Evolutionary conservation across 53 echinoderm and acorn worm species (phyloP).

Genomic region (Mesocentrotus franciscanus): DNA sequence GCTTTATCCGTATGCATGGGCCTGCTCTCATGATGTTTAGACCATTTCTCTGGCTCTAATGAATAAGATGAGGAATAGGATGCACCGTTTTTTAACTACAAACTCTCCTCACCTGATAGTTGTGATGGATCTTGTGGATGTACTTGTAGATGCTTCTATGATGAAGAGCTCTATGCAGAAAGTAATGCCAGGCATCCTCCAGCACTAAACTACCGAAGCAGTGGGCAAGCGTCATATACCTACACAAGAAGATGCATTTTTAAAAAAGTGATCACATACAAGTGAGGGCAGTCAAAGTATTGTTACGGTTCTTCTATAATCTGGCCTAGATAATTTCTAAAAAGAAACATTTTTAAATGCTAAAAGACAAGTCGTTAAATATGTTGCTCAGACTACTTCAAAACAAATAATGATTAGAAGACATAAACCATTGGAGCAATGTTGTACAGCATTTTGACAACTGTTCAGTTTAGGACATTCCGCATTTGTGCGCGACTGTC

Average conservation of each 20-base stretch:
- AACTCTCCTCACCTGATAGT: conserved; percentile 81
- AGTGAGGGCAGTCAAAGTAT: neutral
- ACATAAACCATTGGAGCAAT: no score
- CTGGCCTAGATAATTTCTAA: neutral
- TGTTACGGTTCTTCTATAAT: no score
- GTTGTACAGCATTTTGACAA: no score
- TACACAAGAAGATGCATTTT: conserved; percentile 9
- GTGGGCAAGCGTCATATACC: conserved; percentile 76
- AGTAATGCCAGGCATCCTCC: conserved; percentile 98
- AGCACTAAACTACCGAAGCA: conserved; percentile 81
- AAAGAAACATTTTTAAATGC: neutral
- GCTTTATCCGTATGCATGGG: no score
- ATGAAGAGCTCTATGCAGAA: conserved; percentile 87
- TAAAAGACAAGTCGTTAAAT: no score
- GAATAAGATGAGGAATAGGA: no score
- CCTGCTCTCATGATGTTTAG: no score
- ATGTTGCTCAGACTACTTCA: no score
- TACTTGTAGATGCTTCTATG: conserved; percentile 91
- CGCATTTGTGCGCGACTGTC: no score
- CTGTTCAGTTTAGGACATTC: no score
- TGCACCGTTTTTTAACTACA: neutral
- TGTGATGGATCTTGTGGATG: conserved; percentile 96
- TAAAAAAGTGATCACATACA: neutral
- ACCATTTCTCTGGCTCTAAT: no score
- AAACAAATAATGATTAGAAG: no score